Base-by-base conservation (phyloP, 2,797 vertebrate species). In the Poecilia velifera region DNA sequence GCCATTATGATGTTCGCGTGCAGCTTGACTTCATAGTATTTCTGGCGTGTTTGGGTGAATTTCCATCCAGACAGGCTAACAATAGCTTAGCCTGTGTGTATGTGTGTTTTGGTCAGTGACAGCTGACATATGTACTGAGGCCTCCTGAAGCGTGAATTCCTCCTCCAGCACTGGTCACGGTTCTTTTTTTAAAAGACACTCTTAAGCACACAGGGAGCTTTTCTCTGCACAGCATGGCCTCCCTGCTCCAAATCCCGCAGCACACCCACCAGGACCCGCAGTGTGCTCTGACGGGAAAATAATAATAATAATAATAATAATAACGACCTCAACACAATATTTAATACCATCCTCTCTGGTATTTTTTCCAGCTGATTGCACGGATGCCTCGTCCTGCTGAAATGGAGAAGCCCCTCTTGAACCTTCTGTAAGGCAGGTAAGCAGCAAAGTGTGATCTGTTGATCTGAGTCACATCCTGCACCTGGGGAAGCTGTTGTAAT, bases 51-150 rank as follows among this genome's bases (percentile, higher is more conserved):
- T 83, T 43, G 70, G 77, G 81, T 82, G 62, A 82, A 91, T 82
- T 91, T 82, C 84, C 87, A 90, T 78, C 86, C 83, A 88, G 86
- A 78, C 87, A 45, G 22, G 93, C 94, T 94, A 94, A 91, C 93
- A 89, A 76, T 94, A 93, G 93, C 90, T 64, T 92, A 91, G 93
- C 91, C 45, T 79, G 86, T 72, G 90, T 74, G 53, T 83, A 82
- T 80, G 86, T 84, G 13, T 78, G 90, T 72, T 93, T 92, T 92
- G 92, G 84, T 88, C 83, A 87, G 92, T 94, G 94, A 94, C 94
- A 94, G 93, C 92, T 94, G 84, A 76, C 90, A 92, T 89, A 75
- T 77, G 84, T 86, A 82, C 28, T n/a, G 20, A 89, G 92, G 91
- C 92, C 92, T 92, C 62, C 78, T 78, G 74, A 72, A 79, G 73